A percentile compares a stretch with the other conserved stretches of the same genome.
Conservation (phyloP, 2,888 invertebrate species). For the Conus canariensis region DNA sequence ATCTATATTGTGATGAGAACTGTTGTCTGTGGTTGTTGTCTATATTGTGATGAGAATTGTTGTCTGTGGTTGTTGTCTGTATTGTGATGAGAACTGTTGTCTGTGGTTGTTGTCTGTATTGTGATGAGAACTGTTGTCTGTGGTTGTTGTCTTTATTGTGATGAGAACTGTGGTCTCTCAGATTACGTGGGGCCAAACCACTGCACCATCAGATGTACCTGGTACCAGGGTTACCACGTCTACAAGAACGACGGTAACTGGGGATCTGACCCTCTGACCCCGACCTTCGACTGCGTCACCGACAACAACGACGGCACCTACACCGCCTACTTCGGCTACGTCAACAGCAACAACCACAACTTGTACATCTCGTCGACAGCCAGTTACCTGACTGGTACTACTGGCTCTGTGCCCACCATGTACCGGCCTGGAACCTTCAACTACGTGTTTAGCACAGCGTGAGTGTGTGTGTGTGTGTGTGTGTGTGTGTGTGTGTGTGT, state of each 20-base stretch:
- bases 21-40: no score
- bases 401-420: conserved; percentile 12
- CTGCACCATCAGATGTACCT: not conserved
- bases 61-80: no score
- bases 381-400: not conserved
- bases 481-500: conserved; percentile 31
- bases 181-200: conserved; percentile 28
- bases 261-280: conserved; percentile 2
- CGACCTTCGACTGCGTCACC: conserved; percentile 17
- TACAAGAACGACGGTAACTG: conserved; percentile 26
- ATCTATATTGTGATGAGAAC: no score
- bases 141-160: no score
- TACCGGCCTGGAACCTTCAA: conserved; percentile 28
- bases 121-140: no score
- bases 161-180: not conserved
- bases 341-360: conserved; percentile 33
- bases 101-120: no score
- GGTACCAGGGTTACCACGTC: conserved; percentile 23
- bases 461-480: conserved; percentile 32
- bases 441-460: conserved; percentile 18
- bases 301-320: conserved; percentile 30
- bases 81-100: no score
- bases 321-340: conserved; percentile 27
- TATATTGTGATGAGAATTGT: no score
- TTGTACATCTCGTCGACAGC: not conserved